These are phyloP conservation scores for Mesembrinibis cayennensis DNA, from an alignment of 2,113 vertebrate genomes.

Conservation along the genomic window DNA sequence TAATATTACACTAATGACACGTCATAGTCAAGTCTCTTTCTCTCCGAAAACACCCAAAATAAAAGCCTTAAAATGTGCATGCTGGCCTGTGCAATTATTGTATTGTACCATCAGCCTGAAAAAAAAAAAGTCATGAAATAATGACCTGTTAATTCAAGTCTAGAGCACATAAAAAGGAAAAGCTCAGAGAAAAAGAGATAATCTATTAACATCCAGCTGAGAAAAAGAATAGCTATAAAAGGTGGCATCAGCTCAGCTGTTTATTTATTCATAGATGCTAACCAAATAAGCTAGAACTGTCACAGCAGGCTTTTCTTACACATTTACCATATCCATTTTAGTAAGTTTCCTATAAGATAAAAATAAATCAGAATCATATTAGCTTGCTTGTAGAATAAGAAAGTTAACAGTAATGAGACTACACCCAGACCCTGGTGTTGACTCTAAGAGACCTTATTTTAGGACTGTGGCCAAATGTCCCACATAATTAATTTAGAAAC, in stretches of 20 bases:
- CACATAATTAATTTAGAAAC: slow-evolving; percentile 1
- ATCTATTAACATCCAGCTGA: slow-evolving; percentile 69
- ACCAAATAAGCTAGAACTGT: slow-evolving; percentile 65
- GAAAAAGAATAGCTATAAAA: slow-evolving; percentile 56
- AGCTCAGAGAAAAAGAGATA: slow-evolving; percentile 50
- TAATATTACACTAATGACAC: not conserved
- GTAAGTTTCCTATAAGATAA: slow-evolving; percentile 14
- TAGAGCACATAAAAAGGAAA: slow-evolving; percentile 58
- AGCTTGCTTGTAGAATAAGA: slow-evolving; percentile 13
- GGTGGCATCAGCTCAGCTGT: slow-evolving; percentile 32
- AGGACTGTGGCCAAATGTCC: not conserved
- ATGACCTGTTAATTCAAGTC: slow-evolving; percentile 68
- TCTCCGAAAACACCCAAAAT: slow-evolving; percentile 28
- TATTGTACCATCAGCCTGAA: slow-evolving; percentile 25
- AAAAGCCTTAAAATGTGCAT: slow-evolving; percentile 18
- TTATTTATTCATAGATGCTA: slow-evolving; percentile 67
- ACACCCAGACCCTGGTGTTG: not conserved
- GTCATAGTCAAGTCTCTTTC: not conserved
- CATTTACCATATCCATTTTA: slow-evolving; percentile 46
- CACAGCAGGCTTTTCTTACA: slow-evolving; percentile 39
- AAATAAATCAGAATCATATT: slow-evolving; percentile 42
- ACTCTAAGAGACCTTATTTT: not conserved
- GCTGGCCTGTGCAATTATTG: not conserved
- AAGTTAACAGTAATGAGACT: not conserved
- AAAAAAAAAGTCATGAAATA: slow-evolving; percentile 21